These are phyloP conservation scores for Teleogryllus occipitalis DNA, from an alignment of 1,140 invertebrate genomes.

Conservation along the genomic window DNA sequence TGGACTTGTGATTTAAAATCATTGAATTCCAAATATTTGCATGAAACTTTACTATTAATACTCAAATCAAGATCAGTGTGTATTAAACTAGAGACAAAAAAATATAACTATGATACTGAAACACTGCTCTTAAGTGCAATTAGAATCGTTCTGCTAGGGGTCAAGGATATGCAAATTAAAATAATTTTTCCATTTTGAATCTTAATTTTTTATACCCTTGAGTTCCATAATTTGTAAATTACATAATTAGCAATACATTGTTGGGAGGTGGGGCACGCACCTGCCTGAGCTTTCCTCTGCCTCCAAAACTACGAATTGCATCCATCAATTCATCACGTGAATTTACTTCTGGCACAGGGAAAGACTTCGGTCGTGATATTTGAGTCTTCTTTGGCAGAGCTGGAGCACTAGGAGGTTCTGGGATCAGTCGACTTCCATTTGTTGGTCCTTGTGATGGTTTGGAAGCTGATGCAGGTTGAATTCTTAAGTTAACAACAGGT, in stretches of 20 bases:
- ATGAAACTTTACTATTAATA: not conserved
- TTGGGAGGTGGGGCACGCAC: constrained; percentile 32
- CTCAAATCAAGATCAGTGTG: not conserved
- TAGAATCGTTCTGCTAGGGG: not conserved
- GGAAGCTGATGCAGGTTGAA: not conserved
- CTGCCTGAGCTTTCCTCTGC: constrained; percentile 45
- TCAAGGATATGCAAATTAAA: not conserved
- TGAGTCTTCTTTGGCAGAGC: constrained; percentile 21
- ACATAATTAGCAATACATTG: not conserved
- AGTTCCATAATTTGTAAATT: not conserved
- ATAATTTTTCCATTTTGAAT: not conserved
- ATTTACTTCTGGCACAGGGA: constrained; percentile 35
- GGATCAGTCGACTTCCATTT: constrained; percentile 3
- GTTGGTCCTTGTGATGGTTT: not conserved
- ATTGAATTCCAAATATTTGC: too few species aligned
- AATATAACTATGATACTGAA: not conserved
- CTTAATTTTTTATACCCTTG: not conserved
- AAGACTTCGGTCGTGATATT: constrained; percentile 9
- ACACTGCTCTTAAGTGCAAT: not conserved
- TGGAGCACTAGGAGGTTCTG: constrained; percentile 23
- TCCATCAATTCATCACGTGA: constrained; percentile 56
- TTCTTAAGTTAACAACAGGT: not conserved
- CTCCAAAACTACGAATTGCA: constrained; percentile 63
- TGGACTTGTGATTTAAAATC: too few species aligned
- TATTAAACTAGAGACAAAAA: not conserved